Evolutionary conservation across 2,888 invertebrate genomes (phyloP).

Genomic region (Drymonia ruficornis): DNA sequence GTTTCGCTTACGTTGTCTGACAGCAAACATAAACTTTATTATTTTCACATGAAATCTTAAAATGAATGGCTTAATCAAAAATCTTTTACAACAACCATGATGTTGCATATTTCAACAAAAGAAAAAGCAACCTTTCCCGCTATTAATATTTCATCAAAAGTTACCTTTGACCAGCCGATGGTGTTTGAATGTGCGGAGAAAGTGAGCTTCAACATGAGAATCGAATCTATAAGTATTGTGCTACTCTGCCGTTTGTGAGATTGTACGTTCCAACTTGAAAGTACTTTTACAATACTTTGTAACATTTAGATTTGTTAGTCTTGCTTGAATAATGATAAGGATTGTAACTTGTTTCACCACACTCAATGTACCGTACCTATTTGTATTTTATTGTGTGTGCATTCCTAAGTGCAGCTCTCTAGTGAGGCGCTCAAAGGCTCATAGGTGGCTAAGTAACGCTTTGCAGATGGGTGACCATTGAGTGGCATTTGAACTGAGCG

Average conservation of each 20-base stretch:
- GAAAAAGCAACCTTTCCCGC: neutral
- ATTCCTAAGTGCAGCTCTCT: no score
- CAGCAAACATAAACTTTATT: no score
- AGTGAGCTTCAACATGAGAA: conserved; percentile 1
- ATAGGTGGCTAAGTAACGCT: no score
- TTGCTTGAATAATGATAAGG: no score
- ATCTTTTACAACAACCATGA: neutral
- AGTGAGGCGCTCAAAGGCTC: no score
- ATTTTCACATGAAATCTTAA: neutral
- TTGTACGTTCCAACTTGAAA: conserved; percentile 2
- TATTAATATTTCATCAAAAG: neutral
- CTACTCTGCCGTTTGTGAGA: neutral
- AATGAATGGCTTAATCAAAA: neutral
- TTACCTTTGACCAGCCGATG: neutral
- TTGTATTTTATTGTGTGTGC: no score
- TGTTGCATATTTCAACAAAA: neutral
- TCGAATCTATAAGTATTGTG: neutral
- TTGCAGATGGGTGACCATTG: no score
- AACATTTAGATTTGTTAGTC: no score
- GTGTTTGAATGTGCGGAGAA: neutral
- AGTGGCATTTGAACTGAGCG: no score
- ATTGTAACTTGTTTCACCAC: no score
- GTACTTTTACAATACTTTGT: neutral
- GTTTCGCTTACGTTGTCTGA: no score
- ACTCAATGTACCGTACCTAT: no score